Evolutionary conservation across 2,888 invertebrate genomes (phyloP).

Genomic region (Phlogophora meticulosa): DNA sequence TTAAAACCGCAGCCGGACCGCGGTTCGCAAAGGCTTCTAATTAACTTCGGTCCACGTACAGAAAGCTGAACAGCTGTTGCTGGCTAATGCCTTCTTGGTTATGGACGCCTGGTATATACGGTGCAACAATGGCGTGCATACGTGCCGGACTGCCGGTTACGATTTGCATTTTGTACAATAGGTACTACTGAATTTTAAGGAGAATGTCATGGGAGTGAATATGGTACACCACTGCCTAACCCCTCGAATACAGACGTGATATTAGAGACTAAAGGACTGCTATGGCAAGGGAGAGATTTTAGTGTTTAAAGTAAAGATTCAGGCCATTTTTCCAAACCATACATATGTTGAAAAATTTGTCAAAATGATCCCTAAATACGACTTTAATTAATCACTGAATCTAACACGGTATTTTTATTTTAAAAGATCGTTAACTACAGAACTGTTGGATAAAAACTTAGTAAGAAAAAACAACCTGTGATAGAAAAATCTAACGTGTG

Average conservation of each 20-base stretch:
- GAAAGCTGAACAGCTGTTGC: slow-evolving; percentile 79
- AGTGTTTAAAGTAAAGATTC: too few species aligned
- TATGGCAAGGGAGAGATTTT: not conserved
- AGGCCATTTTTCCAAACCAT: too few species aligned
- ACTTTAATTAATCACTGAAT: not conserved
- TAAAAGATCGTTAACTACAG: not conserved
- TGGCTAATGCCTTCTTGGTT: slow-evolving; percentile 76
- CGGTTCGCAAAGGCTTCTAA: slow-evolving; percentile 80
- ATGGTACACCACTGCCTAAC: too few species aligned
- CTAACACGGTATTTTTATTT: not conserved
- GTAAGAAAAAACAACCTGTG: slow-evolving; percentile 16
- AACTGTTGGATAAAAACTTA: slow-evolving; percentile 17
- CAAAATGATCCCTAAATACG: not conserved
- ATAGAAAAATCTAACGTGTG: slow-evolving; percentile 36
- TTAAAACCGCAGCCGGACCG: slow-evolving; percentile 85
- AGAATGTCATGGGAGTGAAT: not conserved
- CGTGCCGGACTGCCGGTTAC: slow-evolving; percentile 38
- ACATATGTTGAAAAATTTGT: too few species aligned
- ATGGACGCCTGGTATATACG: slow-evolving; percentile 72
- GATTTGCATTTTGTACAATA: slow-evolving; percentile 9
- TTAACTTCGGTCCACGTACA: slow-evolving; percentile 82
- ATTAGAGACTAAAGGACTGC: not conserved
- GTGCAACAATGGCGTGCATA: slow-evolving; percentile 47
- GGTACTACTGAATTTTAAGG: not conserved
- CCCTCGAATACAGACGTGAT: too few species aligned